phyloP scores from a whole-genome alignment of 2,113 vertebrate species.

The Taxidea taxus region DNA sequence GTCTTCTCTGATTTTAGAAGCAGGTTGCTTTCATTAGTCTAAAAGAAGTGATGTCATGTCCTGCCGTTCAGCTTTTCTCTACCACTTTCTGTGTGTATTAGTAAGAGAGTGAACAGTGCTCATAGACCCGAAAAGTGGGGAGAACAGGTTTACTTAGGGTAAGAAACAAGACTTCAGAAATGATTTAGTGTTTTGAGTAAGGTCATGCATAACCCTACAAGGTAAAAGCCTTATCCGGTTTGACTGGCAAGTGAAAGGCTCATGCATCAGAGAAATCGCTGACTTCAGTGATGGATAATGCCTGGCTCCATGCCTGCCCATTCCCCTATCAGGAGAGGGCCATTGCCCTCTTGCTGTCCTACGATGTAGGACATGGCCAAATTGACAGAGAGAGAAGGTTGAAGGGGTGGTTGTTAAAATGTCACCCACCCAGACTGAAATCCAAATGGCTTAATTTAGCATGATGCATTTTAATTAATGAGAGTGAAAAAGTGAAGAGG shows the following conservation, averaged over 20 bases:
- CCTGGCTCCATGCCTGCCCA: not conserved
- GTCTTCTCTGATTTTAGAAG: slow-evolving; percentile 1
- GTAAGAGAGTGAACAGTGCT: not conserved
- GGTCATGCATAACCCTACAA: not conserved
- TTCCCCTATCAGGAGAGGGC: not conserved
- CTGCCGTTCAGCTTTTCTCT: not conserved
- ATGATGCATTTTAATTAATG: slow-evolving; percentile 55
- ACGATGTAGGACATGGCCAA: not conserved
- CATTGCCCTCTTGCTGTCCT: not conserved
- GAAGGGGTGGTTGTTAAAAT: slow-evolving; percentile 65
- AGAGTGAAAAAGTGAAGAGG: slow-evolving; percentile 50
- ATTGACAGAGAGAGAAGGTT: slow-evolving; percentile 14
- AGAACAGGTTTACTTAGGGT: not conserved
- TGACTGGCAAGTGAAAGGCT: slow-evolving; percentile 45
- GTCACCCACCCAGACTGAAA: slow-evolving; percentile 36
- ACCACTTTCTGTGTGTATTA: not conserved
- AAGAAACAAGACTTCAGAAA: slow-evolving; percentile 42
- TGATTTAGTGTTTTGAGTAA: slow-evolving; percentile 36
- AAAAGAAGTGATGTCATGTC: not conserved
- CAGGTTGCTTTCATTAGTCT: not conserved
- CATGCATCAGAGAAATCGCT: not conserved
- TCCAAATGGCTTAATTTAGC: slow-evolving; percentile 50
- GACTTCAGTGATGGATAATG: not conserved
- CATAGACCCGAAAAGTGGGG: not conserved
- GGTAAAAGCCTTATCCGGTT: slow-evolving; percentile 9